Evolutionary conservation across 2,797 vertebrate genomes (phyloP), one percentile per base, ranked within the genome.

Genomic region (Menidia menidia): DNA sequence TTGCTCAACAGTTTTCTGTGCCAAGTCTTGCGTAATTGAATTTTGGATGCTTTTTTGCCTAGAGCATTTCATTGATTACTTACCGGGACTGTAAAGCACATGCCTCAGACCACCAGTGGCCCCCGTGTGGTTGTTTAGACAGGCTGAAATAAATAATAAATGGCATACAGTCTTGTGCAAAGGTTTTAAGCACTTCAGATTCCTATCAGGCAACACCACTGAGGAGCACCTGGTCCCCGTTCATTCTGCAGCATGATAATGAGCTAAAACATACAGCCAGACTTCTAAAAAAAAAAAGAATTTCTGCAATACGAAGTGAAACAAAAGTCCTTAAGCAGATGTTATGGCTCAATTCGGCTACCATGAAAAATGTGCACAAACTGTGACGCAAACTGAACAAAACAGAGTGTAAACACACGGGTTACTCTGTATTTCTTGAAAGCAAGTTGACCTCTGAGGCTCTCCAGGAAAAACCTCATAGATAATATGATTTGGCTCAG

Each of bases 1-100:
- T 86, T 74, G 75, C 78, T 86, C 78, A 82, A 85, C 82, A 75
- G 76, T 79, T 82, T 81, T 59, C 76, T 50, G 63, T 74, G 78
- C 79, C 82, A 79, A 68, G 75, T 81, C 75, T 64, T 39, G 62
- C 60, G 55, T 83, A 85, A 89, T 87, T 89, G 78, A 87, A 92
- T 87, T 88, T 88, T 47, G 60, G 70, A 78, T 69, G 75, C 72
- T 58, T 80, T 64, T 86, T 85, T 80, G 71, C 81, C 67, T 25
- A 63, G 57, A 88, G 77, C 73, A 32, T 56, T 77, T 64, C 60
- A 64, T 61, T 75, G 75, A 84, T 90, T 83, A 86, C 79, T 79
- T 72, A 68, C 39, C 68, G 74, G 44, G 18, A 55, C 33, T 13
- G 48, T 56, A 64, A 73, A 71, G 43, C 63, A 41, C 71, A 6